Conservation (phyloP, 2,888 invertebrate species). For the Limnephilus marmoratus region DNA sequence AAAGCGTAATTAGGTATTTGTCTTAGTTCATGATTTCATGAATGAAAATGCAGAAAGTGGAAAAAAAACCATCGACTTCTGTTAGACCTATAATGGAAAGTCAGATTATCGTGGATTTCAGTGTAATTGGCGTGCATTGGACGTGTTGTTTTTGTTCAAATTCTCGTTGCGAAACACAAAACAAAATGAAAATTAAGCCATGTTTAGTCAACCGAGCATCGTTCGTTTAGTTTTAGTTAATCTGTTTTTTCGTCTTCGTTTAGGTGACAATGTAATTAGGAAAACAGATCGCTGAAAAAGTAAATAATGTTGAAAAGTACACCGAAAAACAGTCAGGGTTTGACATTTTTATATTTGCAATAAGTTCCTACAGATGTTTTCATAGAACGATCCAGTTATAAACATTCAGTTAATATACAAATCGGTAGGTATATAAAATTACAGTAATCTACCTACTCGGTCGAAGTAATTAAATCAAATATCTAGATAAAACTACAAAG, state of each 20-base stretch:
- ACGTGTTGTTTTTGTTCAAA: neutral
- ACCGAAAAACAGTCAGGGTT: neutral
- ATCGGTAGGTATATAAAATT: too few species aligned
- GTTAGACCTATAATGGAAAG: neutral
- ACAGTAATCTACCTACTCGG: too few species aligned
- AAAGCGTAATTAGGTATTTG: neutral
- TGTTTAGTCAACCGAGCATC: neutral
- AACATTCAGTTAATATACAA: too few species aligned
- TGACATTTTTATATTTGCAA: too few species aligned
- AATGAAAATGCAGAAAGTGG: neutral
- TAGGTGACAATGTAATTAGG: neutral
- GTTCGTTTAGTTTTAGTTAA: neutral
- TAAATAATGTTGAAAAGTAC: neutral
- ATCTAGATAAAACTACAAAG: too few species aligned
- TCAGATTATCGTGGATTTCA: neutral
- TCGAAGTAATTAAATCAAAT: too few species aligned
- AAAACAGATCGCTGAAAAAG: too few species aligned
- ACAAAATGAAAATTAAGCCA: neutral
- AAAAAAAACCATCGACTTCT: neutral
- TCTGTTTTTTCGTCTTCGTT: neutral
- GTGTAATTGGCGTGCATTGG: neutral
- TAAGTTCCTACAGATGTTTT: too few species aligned
- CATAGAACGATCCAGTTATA: too few species aligned
- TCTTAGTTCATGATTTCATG: neutral
- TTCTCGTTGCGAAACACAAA: neutral